phyloP scores from a whole-genome alignment of 2,888 invertebrate species.

The Rotaria sp. region DNA sequence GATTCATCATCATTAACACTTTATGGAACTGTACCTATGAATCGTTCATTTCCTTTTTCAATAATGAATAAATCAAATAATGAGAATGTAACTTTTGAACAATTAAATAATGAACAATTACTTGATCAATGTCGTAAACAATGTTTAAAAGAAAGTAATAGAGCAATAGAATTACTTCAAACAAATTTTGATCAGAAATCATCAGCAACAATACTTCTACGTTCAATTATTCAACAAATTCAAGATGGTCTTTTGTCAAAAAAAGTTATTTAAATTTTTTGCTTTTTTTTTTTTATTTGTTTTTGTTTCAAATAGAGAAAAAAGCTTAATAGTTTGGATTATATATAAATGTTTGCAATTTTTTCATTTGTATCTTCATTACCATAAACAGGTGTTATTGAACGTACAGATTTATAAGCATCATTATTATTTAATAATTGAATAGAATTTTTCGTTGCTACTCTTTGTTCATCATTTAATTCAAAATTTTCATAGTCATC shows the following conservation, averaged over 20 bases:
- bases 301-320: background rate
- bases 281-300: background rate
- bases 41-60: conserved; percentile 7
- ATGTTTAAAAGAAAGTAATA: background rate
- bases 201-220: background rate
- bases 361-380: background rate
- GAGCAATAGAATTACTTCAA: background rate
- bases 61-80: background rate
- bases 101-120: background rate
- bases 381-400: background rate
- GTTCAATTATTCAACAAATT: conserved; percentile 6
- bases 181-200: background rate
- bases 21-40: background rate
- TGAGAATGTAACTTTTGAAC: background rate
- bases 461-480: background rate
- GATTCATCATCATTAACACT: background rate
- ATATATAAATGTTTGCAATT: background rate
- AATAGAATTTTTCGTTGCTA: background rate
- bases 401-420: background rate
- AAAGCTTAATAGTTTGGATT: background rate
- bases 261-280: background rate
- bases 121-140: conserved; percentile 7
- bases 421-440: background rate
- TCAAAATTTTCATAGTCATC: background rate
- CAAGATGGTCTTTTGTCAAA: conserved; percentile 4